Percentiles rank a stretch among this genome's conserved stretches.
Evolutionary conservation across 2,888 invertebrate species (phyloP).

Genomic region (Campoletis raptor): DNA sequence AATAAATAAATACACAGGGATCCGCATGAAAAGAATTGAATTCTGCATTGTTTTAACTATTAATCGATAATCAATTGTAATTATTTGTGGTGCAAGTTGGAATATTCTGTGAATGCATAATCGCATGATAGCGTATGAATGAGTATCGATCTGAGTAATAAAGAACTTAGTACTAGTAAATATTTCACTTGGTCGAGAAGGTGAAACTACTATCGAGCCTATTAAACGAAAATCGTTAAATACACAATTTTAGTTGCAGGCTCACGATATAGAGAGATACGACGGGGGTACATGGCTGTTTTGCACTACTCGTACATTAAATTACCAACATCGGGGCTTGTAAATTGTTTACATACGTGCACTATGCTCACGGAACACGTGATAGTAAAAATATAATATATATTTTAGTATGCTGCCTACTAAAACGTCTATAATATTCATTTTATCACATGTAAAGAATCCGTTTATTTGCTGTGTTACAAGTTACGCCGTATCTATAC

Average conservation of each 20-base stretch:
- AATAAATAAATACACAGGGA: no score
- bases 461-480: constrained; percentile 13
- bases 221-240: constrained; percentile 59
- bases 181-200: constrained; percentile 1
- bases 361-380: not conserved
- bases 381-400: constrained; percentile 12
- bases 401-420: constrained; percentile 15
- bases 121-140: not conserved
- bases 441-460: constrained; percentile 17
- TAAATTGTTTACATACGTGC: constrained; percentile 2
- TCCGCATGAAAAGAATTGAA: no score
- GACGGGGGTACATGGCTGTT: constrained; percentile 10
- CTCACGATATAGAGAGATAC: constrained; percentile 37
- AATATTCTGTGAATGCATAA: not conserved
- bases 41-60: no score
- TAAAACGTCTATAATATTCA: not conserved
- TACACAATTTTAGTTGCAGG: constrained; percentile 52
- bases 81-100: not conserved
- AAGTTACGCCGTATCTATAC: constrained; percentile 14
- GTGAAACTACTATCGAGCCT: constrained; percentile 35
- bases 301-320: constrained; percentile 9
- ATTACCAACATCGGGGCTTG: constrained; percentile 13
- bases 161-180: not conserved
- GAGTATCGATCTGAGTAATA: not conserved
- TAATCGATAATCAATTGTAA: not conserved